Conservation (phyloP, 2,113 vertebrate species). For the Phaetusa simplex region DNA sequence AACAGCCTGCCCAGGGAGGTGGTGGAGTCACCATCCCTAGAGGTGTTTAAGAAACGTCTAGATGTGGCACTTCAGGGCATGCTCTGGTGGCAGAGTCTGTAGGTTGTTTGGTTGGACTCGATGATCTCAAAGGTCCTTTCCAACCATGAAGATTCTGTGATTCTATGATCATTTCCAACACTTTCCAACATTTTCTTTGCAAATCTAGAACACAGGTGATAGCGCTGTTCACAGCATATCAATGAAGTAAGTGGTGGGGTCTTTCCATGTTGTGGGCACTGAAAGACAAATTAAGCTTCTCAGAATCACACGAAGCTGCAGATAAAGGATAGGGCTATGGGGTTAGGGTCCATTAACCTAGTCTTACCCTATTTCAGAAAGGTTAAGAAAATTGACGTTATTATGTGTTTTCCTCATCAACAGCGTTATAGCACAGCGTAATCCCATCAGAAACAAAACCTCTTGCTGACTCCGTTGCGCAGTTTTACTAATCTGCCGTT, state of each 20-base stretch:
- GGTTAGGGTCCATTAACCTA: not conserved
- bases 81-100: too few relatives aligned
- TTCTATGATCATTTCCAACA: not conserved
- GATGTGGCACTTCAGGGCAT: too few relatives aligned
- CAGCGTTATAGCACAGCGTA: fast-evolving
- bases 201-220: not conserved
- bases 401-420: not conserved
- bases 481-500: not conserved
- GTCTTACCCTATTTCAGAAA: not conserved
- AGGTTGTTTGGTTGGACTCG: too few relatives aligned
- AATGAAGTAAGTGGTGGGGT: not conserved
- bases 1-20: too few relatives aligned
- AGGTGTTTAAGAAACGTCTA: too few relatives aligned
- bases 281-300: not conserved
- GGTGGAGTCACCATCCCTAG: too few relatives aligned
- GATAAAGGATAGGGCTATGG: not conserved
- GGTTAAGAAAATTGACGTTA: not conserved
- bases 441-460: not conserved
- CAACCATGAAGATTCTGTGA: too few relatives aligned
- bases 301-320: not conserved
- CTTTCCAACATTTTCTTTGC: not conserved
- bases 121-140: too few relatives aligned
- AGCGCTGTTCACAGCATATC: not conserved
- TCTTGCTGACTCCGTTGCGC: not conserved
- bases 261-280: not conserved